A percentile compares a stretch with the other conserved stretches of the same genome.
Conservation (phyloP, 2,113 vertebrate species). For the Nanger granti region DNA sequence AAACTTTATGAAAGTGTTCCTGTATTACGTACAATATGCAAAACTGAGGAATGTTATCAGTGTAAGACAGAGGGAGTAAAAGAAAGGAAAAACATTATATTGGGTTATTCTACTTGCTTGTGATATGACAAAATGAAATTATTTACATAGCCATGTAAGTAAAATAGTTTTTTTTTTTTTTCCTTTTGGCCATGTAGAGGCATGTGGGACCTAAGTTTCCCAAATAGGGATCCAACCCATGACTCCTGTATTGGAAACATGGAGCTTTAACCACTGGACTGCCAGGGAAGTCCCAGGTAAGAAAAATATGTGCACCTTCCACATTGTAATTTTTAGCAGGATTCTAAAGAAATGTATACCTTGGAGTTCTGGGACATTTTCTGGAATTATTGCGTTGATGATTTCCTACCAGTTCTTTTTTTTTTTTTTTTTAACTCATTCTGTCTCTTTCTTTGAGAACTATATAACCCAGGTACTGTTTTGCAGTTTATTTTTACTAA, state of each 20-base stretch:
- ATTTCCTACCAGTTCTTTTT: background rate
- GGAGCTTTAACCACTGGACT: background rate
- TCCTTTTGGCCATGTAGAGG: background rate
- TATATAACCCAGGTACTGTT: background rate
- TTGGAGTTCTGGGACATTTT: background rate
- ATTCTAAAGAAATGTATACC: background rate
- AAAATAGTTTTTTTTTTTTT: background rate
- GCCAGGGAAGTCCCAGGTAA: background rate
- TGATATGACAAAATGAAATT: conserved; percentile 16
- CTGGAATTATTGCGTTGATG: background rate
- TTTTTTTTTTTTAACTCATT: background rate
- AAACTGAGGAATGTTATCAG: conserved; percentile 11
- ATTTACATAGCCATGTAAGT: background rate
- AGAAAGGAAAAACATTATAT: background rate
- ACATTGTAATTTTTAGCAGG: background rate
- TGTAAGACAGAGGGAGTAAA: background rate
- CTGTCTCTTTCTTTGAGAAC: background rate
- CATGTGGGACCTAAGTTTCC: background rate
- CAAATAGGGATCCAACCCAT: background rate
- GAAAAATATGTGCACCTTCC: background rate
- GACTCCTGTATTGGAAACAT: background rate
- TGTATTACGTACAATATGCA: background rate
- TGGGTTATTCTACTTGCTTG: conserved; percentile 3
- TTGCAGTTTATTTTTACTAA: background rate
- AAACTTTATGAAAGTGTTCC: background rate